Percentiles rank a stretch among this genome's conserved stretches.
phyloP scores from a whole-genome alignment of 1,140 invertebrate species.

The Epicauta chinensis region DNA sequence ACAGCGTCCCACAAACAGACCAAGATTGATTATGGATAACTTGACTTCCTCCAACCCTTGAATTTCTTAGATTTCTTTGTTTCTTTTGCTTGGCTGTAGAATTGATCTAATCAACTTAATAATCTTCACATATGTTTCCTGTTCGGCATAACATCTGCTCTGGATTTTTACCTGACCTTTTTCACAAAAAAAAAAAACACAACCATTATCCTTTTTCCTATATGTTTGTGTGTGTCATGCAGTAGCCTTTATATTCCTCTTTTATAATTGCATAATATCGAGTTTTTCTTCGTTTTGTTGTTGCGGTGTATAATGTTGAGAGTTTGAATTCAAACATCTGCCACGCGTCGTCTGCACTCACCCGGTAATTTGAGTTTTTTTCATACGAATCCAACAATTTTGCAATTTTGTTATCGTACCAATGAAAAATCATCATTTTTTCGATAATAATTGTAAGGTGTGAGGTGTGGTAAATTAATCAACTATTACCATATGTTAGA shows the following conservation, averaged over 20 bases:
- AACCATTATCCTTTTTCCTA: conserved; percentile 7
- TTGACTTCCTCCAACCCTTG: conserved; percentile 11
- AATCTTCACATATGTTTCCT: conserved; percentile 11
- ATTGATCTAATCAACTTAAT: conserved; percentile 6
- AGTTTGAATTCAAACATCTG: conserved; percentile 13
- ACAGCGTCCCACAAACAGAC: too few species aligned
- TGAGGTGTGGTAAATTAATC: too few species aligned
- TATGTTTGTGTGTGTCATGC: neutral
- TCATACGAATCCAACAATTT: conserved; percentile 3
- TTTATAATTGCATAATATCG: neutral
- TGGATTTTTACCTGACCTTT: conserved; percentile 8
- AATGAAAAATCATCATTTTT: too few species aligned
- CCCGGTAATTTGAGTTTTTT: conserved; percentile 13
- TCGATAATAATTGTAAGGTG: too few species aligned
- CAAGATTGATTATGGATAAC: too few species aligned
- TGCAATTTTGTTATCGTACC: neutral
- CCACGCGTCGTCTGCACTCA: conserved; percentile 18
- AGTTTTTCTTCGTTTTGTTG: conserved; percentile 7
- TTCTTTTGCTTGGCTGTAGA: neutral
- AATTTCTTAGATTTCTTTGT: conserved; percentile 10
- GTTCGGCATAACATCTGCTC: conserved; percentile 12
- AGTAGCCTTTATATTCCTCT: neutral
- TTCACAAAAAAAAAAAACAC: neutral
- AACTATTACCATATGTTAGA: too few species aligned
- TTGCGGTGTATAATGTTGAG: neutral